Evolutionary conservation across 2,888 invertebrate species (phyloP).

Genomic region (Folsomia candida): DNA sequence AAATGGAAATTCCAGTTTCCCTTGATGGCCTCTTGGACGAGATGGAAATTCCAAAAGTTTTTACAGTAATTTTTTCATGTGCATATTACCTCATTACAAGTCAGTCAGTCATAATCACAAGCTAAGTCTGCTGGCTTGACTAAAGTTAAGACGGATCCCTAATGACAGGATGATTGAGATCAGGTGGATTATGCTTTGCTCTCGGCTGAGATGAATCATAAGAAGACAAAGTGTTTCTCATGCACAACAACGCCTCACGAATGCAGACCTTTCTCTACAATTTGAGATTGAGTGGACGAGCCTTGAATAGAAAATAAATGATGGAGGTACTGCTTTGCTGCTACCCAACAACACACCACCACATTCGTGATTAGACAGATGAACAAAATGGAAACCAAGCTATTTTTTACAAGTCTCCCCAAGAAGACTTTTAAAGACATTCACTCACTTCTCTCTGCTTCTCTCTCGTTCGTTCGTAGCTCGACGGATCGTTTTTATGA

Average conservation of each 20-base stretch:
- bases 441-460: background rate
- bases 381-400: conserved; percentile 1
- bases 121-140: too few relatives aligned
- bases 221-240: background rate
- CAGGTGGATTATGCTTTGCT: background rate
- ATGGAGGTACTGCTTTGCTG: too few relatives aligned
- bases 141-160: background rate
- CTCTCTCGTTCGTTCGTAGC: background rate
- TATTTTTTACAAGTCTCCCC: conserved; percentile 3
- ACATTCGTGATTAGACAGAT: too few relatives aligned
- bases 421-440: background rate
- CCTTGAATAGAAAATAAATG: background rate
- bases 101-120: background rate
- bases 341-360: too few relatives aligned
- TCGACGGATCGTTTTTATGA: background rate
- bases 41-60: conserved; percentile 2
- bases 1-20: too few relatives aligned
- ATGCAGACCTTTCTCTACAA: background rate
- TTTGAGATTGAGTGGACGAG: background rate
- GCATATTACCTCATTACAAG: background rate
- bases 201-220: background rate
- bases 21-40: too few relatives aligned
- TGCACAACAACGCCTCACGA: background rate
- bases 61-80: background rate
- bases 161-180: conserved; percentile 6